A percentile compares a stretch with the other conserved stretches of the same genome.
Conservation (phyloP, 2,797 vertebrate genomes). For the Clarias laeviceps region DNA sequence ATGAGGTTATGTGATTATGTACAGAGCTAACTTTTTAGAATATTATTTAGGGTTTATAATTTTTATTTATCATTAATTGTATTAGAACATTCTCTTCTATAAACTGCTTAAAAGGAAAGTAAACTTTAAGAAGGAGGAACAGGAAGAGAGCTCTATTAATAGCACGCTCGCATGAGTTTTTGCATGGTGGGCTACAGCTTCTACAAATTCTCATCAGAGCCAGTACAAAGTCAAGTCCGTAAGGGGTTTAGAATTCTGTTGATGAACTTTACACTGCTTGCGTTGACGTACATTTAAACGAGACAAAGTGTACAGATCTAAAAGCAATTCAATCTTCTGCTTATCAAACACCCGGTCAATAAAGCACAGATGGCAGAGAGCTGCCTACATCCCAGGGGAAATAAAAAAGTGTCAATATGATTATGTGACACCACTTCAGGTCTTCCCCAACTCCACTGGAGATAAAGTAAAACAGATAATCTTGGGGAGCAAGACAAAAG, state of each 20-base stretch:
- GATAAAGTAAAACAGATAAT: slow-evolving; percentile 1
- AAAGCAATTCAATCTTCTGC: slow-evolving; percentile 26
- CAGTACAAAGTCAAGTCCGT: neutral
- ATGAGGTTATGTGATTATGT: neutral
- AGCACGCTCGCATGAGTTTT: slow-evolving; percentile 6
- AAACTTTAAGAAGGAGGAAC: slow-evolving; percentile 33
- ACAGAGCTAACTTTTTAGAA: too few species aligned
- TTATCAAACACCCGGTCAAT: slow-evolving; percentile 25
- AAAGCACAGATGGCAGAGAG: slow-evolving; percentile 41
- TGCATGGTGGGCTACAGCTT: slow-evolving; percentile 4
- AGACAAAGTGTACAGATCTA: neutral
- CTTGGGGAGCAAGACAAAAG: neutral
- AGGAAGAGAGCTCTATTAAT: slow-evolving; percentile 54
- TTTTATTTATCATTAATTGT: neutral
- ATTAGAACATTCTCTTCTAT: neutral
- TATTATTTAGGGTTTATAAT: neutral
- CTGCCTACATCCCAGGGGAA: slow-evolving; percentile 4
- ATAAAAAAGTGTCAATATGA: slow-evolving; percentile 25
- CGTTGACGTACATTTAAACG: slow-evolving; percentile 5
- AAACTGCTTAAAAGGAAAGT: slow-evolving; percentile 27
- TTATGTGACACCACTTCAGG: neutral
- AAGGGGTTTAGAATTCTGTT: neutral
- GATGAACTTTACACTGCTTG: too few species aligned
- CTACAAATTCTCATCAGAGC: neutral
- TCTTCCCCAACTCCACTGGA: neutral